These are phyloP conservation scores for Drosophila neotestacea DNA, from an alignment of 2,888 invertebrate species.

Conservation along the genomic window DNA sequence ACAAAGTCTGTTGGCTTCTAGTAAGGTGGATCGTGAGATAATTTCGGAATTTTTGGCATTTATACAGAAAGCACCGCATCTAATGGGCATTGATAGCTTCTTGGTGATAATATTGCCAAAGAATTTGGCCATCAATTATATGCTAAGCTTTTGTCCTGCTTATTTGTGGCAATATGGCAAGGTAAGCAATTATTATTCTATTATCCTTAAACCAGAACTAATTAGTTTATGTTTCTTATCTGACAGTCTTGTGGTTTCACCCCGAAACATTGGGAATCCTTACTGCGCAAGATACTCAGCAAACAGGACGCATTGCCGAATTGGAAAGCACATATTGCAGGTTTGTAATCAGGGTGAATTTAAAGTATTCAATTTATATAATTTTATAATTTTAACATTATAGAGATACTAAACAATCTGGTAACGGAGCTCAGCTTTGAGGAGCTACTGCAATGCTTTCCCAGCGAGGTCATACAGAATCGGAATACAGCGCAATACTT, in stretches of 20 bases:
- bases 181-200: conserved; percentile 83
- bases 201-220: background rate
- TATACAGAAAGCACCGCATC: conserved; percentile 86
- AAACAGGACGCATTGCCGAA: conserved; percentile 82
- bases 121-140: conserved; percentile 86
- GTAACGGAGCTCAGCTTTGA: conserved; percentile 83
- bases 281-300: conserved; percentile 82
- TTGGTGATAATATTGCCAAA: conserved; percentile 86
- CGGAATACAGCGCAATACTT: conserved; percentile 77
- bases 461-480: conserved; percentile 82
- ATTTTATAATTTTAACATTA: background rate
- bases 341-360: conserved; percentile 41
- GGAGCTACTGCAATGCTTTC: conserved; percentile 84
- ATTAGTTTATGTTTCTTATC: background rate
- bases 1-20: conserved; percentile 86
- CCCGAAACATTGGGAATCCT: conserved; percentile 84
- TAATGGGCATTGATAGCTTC: conserved; percentile 87
- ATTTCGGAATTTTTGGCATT: conserved; percentile 88
- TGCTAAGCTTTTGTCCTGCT: conserved; percentile 88
- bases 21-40: conserved; percentile 85
- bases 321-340: conserved; percentile 82
- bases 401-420: conserved; percentile 83
- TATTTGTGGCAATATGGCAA: conserved; percentile 89
- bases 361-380: background rate
- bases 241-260: conserved; percentile 83